A percentile compares a stretch with the other conserved stretches of the same genome.
Conservation (phyloP, 2,113 vertebrate genomes). For the Hippopotamus amphibius region DNA sequence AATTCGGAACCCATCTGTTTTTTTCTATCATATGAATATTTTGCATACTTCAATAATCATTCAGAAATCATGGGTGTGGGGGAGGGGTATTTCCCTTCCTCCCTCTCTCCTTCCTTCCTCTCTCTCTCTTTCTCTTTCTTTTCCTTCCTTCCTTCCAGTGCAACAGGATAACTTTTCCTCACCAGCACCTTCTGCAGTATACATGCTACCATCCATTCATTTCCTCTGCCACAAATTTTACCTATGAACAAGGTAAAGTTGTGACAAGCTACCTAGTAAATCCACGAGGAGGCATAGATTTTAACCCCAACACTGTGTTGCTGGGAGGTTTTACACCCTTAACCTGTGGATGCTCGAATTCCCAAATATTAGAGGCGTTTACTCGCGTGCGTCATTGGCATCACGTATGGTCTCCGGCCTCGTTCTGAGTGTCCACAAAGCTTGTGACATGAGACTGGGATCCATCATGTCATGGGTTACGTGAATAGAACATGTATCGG, state of each 20-base stretch:
- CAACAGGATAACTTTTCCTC: not conserved
- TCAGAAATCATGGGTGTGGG: too few species aligned
- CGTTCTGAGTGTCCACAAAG: not conserved
- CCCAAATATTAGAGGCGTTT: too few species aligned
- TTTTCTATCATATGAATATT: not conserved
- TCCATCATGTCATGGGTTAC: too few species aligned
- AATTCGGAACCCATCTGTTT: not conserved
- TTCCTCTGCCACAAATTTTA: not conserved
- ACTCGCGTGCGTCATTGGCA: fast-evolving
- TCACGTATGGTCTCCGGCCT: not conserved
- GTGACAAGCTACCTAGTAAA: not conserved
- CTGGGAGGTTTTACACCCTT: not conserved
- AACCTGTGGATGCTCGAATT: too few species aligned
- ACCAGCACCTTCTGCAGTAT: not conserved
- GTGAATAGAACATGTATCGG: not conserved
- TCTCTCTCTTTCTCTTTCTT: too few species aligned
- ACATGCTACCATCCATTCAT: not conserved
- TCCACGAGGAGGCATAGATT: not conserved
- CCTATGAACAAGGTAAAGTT: not conserved
- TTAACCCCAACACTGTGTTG: not conserved
- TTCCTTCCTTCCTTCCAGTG: not conserved
- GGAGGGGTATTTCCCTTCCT: too few species aligned
- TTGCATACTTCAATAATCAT: not conserved
- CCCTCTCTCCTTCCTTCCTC: not conserved
- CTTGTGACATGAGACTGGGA: fast-evolving